Evolutionary conservation across 1,140 invertebrate species (phyloP).

Genomic region (Tetragnatha versicolor): DNA sequence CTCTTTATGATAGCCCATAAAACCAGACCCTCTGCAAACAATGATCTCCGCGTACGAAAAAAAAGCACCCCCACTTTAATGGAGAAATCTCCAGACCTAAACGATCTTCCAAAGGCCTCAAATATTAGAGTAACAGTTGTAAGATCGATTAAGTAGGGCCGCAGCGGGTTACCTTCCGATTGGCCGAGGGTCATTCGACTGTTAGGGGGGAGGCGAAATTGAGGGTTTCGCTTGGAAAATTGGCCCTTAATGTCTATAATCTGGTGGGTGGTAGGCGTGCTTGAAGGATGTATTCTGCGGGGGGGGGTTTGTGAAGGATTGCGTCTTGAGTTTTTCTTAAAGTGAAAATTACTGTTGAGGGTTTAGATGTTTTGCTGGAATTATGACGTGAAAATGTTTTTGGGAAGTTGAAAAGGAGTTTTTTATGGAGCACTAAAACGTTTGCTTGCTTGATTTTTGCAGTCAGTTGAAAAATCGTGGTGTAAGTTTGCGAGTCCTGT

Average conservation of each 20-base stretch:
- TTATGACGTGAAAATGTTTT: not conserved
- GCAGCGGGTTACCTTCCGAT: slow-evolving; percentile 18
- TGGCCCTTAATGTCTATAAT: slow-evolving; percentile 43
- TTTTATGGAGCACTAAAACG: too few relatives aligned
- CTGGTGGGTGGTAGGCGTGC: not conserved
- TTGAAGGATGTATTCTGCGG: not conserved
- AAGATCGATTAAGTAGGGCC: slow-evolving; percentile 32
- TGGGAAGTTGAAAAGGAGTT: not conserved
- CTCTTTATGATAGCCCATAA: too few relatives aligned
- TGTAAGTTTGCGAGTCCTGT: too few relatives aligned
- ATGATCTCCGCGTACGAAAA: too few relatives aligned
- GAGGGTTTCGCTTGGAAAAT: slow-evolving; percentile 29
- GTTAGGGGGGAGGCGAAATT: slow-evolving; percentile 19
- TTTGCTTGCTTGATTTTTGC: too few relatives aligned
- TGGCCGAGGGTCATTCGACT: slow-evolving; percentile 25
- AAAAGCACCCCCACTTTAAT: too few relatives aligned
- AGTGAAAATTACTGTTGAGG: not conserved
- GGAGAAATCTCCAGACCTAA: slow-evolving; percentile 17
- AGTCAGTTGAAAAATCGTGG: too few relatives aligned
- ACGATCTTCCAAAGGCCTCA: slow-evolving; percentile 1
- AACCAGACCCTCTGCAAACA: too few relatives aligned
- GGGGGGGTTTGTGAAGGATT: not conserved
- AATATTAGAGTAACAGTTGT: slow-evolving; percentile 37
- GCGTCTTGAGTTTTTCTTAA: not conserved
- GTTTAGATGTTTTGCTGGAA: too few relatives aligned